Evolutionary conservation across 2,888 invertebrate species (phyloP).

Genomic region (Microplitis manilae): DNA sequence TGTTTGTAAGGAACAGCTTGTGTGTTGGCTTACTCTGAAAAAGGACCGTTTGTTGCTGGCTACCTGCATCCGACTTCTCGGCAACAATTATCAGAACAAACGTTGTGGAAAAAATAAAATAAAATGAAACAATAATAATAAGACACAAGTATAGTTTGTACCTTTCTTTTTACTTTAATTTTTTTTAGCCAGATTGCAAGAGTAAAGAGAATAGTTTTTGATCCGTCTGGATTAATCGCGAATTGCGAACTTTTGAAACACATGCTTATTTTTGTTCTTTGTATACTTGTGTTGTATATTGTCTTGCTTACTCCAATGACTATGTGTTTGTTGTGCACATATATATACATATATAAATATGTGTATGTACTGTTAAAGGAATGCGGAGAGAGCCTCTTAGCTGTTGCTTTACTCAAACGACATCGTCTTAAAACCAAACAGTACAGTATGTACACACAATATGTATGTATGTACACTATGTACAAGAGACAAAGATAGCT

Average conservation of each 20-base stretch:
- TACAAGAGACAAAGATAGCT: slow-evolving; percentile 7
- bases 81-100: slow-evolving; percentile 55
- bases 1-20: background rate
- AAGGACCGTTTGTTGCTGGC: slow-evolving; percentile 51
- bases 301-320: slow-evolving; percentile 20
- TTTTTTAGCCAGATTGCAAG: background rate
- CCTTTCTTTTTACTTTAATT: background rate
- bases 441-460: slow-evolving; percentile 8
- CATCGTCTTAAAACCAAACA: slow-evolving; percentile 17
- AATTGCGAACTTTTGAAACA: background rate
- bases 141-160: slow-evolving; percentile 14
- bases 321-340: slow-evolving; percentile 22
- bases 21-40: slow-evolving; percentile 42
- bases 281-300: background rate
- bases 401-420: slow-evolving; percentile 29
- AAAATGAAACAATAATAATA: slow-evolving; percentile 12
- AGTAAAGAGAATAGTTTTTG: slow-evolving; percentile 15
- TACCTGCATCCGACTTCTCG: slow-evolving; percentile 53
- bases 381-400: slow-evolving; percentile 36
- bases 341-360: slow-evolving; percentile 26
- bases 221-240: background rate
- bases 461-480: background rate
- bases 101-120: slow-evolving; percentile 45
- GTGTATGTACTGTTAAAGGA: slow-evolving; percentile 16
- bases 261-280: slow-evolving; percentile 16